Evolutionary conservation across 37 sponge, comb jelly and placozoan genomes (phyloP).

Genomic region (Beroe ovata): DNA sequence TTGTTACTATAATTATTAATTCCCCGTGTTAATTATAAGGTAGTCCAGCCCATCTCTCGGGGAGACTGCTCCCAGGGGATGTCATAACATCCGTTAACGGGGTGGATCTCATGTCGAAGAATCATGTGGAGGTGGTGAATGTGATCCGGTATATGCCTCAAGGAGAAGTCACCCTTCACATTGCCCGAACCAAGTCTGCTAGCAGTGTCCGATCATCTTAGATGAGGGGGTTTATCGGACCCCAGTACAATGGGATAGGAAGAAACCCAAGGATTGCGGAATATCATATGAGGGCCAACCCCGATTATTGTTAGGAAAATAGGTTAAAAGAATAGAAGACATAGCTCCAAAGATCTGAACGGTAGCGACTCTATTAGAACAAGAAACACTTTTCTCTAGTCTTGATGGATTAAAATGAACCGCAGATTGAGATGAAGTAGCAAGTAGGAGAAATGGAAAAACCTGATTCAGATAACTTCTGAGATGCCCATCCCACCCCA

Average conservation of each 20-base stretch:
- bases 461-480: background rate
- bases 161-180: slow-evolving; percentile 7
- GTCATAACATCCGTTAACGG: slow-evolving; percentile 47
- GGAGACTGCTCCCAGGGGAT: slow-evolving; percentile 44
- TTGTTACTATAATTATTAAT: no score
- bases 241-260: background rate
- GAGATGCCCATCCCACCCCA: background rate
- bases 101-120: background rate
- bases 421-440: no score
- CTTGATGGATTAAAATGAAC: no score
- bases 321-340: no score
- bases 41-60: slow-evolving; percentile 47
- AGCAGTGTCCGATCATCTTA: background rate
- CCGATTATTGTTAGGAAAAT: no score
- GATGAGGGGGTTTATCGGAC: background rate
- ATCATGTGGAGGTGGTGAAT: slow-evolving; percentile 57
- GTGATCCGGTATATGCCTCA: slow-evolving; percentile 49
- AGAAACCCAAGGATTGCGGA: background rate
- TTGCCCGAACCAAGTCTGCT: slow-evolving; percentile 1
- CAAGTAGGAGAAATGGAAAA: background rate
- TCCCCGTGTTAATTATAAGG: no score
- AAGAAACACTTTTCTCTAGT: no score
- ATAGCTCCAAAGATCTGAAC: no score
- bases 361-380: background rate
- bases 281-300: no score